Evolutionary conservation across 2,888 invertebrate species (phyloP), one percentile per base, ranked within the genome.

Genomic region (Stenchaetothrips biformis): DNA sequence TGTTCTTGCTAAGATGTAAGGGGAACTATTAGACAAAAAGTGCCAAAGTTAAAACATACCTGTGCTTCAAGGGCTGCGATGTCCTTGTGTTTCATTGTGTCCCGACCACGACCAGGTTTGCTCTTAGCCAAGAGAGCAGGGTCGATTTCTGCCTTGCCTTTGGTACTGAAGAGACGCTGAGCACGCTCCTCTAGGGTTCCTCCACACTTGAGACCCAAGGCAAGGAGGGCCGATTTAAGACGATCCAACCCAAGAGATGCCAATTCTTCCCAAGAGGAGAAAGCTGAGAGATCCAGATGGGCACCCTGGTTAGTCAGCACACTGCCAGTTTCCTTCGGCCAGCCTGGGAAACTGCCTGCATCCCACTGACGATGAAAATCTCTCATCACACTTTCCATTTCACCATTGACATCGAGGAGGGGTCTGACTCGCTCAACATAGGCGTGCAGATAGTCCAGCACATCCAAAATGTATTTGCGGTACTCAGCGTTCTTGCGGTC

Each of bases 141-240:
- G 87, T 98, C 98, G 78, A 99, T 87, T 13, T 97, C 95, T 80
- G 94, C 95, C 85, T 97, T 92, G 0, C 98, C 98, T 88, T 99
- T 99, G 0, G 97, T 99, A 82, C 94, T 94, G 86, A 98, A 99
- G 82, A 99, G 89, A 82, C 99, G 91, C 86, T 98, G 96, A 0
- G 99, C 99, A 84, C 99, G 90, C 88, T 99, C 98, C 88, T 99
- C 98, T 80, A 99, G 88, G 7, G 99, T 99, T 1, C 98, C 99
- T 81, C 99, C 99, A 88, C 99, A 99, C 87, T 99, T 99, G 1
- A 99, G 89, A 0, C 97, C 97, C 25, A 99, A 89, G 7, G 99
- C 99, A 93, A 98, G 95, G 18, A 99, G 88, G 0, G 98, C 99
- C 0, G 98, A 98, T 87, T 99, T 99, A 62, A 99, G 90, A 85